Evolutionary conservation across 2,113 vertebrate genomes (phyloP).

Genomic region (Chloropsis hardwickii): DNA sequence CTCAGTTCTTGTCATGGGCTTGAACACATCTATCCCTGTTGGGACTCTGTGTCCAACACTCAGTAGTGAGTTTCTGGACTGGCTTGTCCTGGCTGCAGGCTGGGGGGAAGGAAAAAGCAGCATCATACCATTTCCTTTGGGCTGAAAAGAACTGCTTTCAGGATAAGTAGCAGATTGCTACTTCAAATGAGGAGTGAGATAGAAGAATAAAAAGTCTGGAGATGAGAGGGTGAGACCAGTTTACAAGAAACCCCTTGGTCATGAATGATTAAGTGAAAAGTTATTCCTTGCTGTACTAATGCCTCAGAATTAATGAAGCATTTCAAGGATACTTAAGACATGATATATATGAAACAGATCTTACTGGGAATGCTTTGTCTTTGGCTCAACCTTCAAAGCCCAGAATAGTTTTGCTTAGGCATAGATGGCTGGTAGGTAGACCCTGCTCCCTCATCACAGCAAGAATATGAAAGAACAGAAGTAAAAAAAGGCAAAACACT

Average conservation of each 20-base stretch:
- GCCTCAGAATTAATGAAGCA: conserved; percentile 14
- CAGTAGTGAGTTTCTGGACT: neutral
- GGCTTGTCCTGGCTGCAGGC: neutral
- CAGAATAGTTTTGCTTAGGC: neutral
- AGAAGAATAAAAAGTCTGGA: conserved; percentile 13
- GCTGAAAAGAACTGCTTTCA: conserved; percentile 21
- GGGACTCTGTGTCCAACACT: neutral
- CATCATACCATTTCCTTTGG: conserved; percentile 49
- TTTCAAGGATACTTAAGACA: conserved; percentile 13
- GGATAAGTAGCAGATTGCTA: conserved; percentile 50
- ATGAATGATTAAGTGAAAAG: conserved; percentile 51
- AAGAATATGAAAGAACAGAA: neutral
- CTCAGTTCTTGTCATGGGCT: neutral
- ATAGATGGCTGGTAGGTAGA: neutral
- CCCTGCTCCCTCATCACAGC: neutral
- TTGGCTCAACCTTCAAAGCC: neutral
- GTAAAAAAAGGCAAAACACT: neutral
- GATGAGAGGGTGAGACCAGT: conserved; percentile 10
- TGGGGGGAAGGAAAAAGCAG: conserved; percentile 11
- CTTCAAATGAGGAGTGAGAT: neutral
- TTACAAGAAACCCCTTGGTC: conserved; percentile 38
- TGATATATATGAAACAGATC: neutral
- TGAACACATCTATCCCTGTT: neutral
- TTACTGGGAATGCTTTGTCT: neutral
- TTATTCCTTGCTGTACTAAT: neutral